Conservation (phyloP, 1,140 invertebrate genomes). For the Formica exsecta region DNA sequence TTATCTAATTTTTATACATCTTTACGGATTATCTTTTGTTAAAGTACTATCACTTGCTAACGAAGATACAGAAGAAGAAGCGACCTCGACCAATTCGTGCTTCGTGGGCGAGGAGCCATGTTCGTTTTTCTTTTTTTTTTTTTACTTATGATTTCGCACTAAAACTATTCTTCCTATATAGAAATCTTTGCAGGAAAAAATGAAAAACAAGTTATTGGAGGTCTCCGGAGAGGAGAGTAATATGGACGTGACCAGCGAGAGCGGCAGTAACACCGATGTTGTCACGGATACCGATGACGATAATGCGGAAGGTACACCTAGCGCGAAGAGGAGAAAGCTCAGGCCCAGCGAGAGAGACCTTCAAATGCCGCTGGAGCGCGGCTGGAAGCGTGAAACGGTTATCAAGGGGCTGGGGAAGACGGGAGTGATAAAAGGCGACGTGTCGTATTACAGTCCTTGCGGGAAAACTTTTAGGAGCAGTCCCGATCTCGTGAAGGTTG, state of each 20-base stretch:
- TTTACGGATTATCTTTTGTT: constrained; percentile 44
- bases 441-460: constrained; percentile 96
- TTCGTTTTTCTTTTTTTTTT: constrained; percentile 66
- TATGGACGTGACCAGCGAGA: constrained; percentile 86
- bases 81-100: constrained; percentile 55
- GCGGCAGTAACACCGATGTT: constrained; percentile 85
- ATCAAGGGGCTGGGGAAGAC: constrained; percentile 94
- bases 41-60: constrained; percentile 43
- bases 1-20: constrained; percentile 18
- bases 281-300: constrained; percentile 88
- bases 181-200: constrained; percentile 87
- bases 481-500: constrained; percentile 91
- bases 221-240: constrained; percentile 87
- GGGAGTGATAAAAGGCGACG: constrained; percentile 93
- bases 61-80: constrained; percentile 52
- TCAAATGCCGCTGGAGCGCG: constrained; percentile 91
- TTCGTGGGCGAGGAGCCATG: constrained; percentile 39
- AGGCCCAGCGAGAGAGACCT: constrained; percentile 88
- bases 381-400: constrained; percentile 96
- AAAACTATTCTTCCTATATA: constrained; percentile 80
- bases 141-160: constrained; percentile 79
- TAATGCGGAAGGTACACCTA: constrained; percentile 83
- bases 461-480: constrained; percentile 92
- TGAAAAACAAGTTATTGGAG: constrained; percentile 88
- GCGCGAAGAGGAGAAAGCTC: constrained; percentile 84